Evolutionary conservation across 2,113 vertebrate genomes (phyloP).

Genomic region (Archocentrus centrarchus): DNA sequence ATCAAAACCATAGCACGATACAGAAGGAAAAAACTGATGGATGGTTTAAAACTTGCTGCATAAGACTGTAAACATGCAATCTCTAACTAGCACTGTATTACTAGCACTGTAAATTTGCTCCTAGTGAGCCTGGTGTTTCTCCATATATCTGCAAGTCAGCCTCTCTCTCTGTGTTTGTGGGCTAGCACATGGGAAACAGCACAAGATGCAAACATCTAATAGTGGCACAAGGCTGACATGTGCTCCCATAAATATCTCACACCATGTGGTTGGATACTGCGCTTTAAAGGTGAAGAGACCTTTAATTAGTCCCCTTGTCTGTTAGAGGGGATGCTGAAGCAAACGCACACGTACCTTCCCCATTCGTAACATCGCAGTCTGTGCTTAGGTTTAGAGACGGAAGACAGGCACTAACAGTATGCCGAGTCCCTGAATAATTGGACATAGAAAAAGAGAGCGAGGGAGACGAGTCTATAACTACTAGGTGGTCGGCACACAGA

Average conservation of each 20-base stretch:
- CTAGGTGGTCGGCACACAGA: background rate
- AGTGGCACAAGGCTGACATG: background rate
- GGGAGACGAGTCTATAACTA: background rate
- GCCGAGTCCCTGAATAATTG: background rate
- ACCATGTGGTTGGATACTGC: background rate
- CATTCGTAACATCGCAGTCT: background rate
- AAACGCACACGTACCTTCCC: background rate
- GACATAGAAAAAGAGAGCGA: background rate
- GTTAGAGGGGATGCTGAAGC: background rate
- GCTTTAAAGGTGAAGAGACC: constrained; percentile 29
- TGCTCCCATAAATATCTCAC: constrained; percentile 15
- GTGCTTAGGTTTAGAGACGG: background rate
- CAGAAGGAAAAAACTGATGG: background rate
- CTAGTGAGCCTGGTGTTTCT: background rate
- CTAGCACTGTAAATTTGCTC: too few species aligned
- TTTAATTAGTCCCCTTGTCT: constrained; percentile 16
- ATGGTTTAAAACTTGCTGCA: too few species aligned
- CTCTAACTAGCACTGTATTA: too few species aligned
- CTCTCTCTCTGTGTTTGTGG: background rate
- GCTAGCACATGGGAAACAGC: background rate
- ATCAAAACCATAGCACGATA: background rate
- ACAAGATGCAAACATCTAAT: background rate
- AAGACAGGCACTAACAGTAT: background rate
- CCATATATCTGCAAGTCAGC: background rate
- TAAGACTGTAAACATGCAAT: too few species aligned